Conservation (phyloP, 2,888 invertebrate species). For the Maniola hyperantus region DNA sequence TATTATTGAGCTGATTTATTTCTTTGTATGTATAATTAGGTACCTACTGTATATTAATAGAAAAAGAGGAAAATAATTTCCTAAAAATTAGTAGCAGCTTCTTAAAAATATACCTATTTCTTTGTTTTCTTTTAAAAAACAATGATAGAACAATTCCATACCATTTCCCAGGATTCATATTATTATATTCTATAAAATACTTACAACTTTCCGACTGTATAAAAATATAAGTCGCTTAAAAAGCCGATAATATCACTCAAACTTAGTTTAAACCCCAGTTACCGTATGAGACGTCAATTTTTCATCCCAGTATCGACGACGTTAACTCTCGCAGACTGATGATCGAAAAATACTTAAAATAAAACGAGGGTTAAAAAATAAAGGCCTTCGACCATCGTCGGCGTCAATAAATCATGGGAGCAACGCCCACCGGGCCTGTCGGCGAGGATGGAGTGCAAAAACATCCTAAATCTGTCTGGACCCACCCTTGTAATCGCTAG, state of each 20-base stretch:
- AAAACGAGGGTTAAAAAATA: constrained; percentile 67
- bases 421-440: constrained; percentile 54
- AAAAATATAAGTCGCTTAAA: too few relatives aligned
- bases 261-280: not conserved
- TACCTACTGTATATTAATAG: too few relatives aligned
- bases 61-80: too few relatives aligned
- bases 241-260: not conserved
- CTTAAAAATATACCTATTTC: too few relatives aligned
- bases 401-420: constrained; percentile 71
- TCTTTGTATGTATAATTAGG: not conserved
- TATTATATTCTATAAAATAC: too few relatives aligned
- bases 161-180: too few relatives aligned
- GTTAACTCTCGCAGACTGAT: constrained; percentile 53
- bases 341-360: constrained; percentile 67
- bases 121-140: too few relatives aligned
- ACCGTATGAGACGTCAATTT: constrained; percentile 3
- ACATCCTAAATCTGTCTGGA: constrained; percentile 74
- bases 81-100: too few relatives aligned
- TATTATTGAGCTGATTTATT: constrained; percentile 29
- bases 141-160: too few relatives aligned
- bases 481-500: constrained; percentile 78
- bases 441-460: constrained; percentile 46
- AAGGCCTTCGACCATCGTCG: constrained; percentile 57
- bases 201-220: too few relatives aligned
- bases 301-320: constrained; percentile 24